Conservation (phyloP, 2,888 invertebrate genomes). For the Luffia ferchaultella region DNA sequence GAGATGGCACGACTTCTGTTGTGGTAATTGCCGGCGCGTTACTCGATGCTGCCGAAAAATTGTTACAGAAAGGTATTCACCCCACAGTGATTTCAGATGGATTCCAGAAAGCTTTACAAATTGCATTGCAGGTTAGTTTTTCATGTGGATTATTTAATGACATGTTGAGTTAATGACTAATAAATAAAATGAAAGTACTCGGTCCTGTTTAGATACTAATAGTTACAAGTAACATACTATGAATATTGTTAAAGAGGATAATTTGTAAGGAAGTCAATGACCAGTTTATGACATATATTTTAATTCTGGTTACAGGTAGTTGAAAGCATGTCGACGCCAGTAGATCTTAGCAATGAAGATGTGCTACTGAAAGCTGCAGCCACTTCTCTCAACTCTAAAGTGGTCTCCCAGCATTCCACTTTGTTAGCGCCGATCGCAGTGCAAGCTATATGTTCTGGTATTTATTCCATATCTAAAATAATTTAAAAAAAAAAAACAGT, state of each 20-base stretch:
- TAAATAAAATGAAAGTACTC: too few species aligned
- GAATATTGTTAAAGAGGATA: too few species aligned
- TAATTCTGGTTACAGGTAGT: slow-evolving; percentile 89
- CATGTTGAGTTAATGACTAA: too few species aligned
- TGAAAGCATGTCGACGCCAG: slow-evolving; percentile 83
- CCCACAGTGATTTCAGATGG: slow-evolving; percentile 97
- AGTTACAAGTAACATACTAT: too few species aligned
- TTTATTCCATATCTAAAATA: slow-evolving; percentile 11
- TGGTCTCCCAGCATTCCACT: slow-evolving; percentile 97
- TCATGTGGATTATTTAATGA: too few species aligned
- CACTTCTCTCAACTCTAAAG: slow-evolving; percentile 97
- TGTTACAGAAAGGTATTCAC: slow-evolving; percentile 94
- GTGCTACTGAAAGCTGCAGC: slow-evolving; percentile 94
- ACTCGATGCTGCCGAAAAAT: slow-evolving; percentile 91
- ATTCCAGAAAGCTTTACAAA: slow-evolving; percentile 86
- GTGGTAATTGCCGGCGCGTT: slow-evolving; percentile 97
- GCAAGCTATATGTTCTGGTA: slow-evolving; percentile 91
- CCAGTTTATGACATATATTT: too few species aligned
- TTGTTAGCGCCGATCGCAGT: slow-evolving; percentile 96
- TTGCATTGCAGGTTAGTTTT: slow-evolving; percentile 69
- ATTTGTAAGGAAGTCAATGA: too few species aligned
- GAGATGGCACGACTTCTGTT: slow-evolving; percentile 99
- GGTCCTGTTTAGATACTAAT: too few species aligned
- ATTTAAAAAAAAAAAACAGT: too few species aligned
- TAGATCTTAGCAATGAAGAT: slow-evolving; percentile 86